These are phyloP conservation scores for Leucozona laternaria DNA, from an alignment of 2,888 invertebrate genomes.

Conservation along the genomic window DNA sequence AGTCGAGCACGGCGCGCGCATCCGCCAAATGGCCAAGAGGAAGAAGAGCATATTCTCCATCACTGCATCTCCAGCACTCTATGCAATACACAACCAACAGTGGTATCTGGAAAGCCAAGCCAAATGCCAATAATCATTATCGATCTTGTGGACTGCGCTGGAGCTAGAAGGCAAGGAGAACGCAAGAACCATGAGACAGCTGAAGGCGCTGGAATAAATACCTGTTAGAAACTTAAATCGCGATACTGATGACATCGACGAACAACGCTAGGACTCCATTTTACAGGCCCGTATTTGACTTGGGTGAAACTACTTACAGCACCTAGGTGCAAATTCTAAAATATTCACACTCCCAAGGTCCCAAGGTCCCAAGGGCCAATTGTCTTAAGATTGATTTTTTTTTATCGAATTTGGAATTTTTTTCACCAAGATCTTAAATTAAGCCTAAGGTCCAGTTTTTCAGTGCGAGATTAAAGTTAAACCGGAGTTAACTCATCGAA, in stretches of 20 bases:
- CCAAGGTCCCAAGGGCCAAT: no score
- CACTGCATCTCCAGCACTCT: neutral
- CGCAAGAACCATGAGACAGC: slow-evolving; percentile 45
- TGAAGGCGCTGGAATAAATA: slow-evolving; percentile 72
- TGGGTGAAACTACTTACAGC: neutral
- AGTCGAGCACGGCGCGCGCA: slow-evolving; percentile 74
- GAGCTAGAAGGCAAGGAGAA: slow-evolving; percentile 40
- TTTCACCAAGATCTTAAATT: no score
- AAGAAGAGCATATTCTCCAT: slow-evolving; percentile 66
- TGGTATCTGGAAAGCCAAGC: slow-evolving; percentile 45
- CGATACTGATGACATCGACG: slow-evolving; percentile 61
- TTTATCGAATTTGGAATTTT: no score
- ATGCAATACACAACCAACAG: neutral
- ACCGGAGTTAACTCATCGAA: no score
- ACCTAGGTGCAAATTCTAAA: neutral
- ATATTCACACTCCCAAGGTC: no score
- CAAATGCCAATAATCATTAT: slow-evolving; percentile 75
- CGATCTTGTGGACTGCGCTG: slow-evolving; percentile 29
- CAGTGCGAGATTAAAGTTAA: no score
- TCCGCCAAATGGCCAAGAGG: slow-evolving; percentile 60
- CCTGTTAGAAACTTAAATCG: slow-evolving; percentile 75
- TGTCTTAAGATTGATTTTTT: no score
- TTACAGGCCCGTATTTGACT: neutral
- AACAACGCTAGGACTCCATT: slow-evolving; percentile 18
- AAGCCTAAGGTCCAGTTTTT: no score